phyloP scores from a whole-genome alignment of 2,888 invertebrate species.

The Lymantria dispar region DNA sequence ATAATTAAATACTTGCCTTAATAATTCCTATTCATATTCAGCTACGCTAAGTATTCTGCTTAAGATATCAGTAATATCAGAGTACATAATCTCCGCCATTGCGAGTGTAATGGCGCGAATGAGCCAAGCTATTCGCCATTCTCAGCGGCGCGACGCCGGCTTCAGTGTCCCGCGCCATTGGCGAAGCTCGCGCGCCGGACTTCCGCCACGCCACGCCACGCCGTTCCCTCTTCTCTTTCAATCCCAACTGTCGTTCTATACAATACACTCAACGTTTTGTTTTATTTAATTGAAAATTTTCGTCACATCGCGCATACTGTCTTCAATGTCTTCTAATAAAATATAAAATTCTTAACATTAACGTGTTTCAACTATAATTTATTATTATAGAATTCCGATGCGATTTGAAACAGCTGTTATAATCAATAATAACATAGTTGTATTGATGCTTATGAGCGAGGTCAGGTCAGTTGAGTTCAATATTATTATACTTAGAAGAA shows the following conservation, averaged over 20 bases:
- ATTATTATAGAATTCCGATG: slow-evolving; percentile 7
- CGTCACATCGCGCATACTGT: no score
- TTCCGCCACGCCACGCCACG: slow-evolving; percentile 54
- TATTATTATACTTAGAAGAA: no score
- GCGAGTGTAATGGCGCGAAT: slow-evolving; percentile 51
- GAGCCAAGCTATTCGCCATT: slow-evolving; percentile 39
- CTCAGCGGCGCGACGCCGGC: slow-evolving; percentile 30
- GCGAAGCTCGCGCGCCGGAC: slow-evolving; percentile 54
- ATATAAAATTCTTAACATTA: slow-evolving; percentile 1
- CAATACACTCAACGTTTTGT: slow-evolving; percentile 64
- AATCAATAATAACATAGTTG: slow-evolving; percentile 8
- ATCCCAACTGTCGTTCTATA: slow-evolving; percentile 50
- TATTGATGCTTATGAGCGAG: not conserved
- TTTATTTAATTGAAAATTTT: slow-evolving; percentile 77
- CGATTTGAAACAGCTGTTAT: slow-evolving; percentile 5
- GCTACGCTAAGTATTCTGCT: slow-evolving; percentile 1
- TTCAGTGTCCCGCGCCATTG: slow-evolving; percentile 35
- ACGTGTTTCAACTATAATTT: slow-evolving; percentile 33
- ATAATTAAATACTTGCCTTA: not conserved
- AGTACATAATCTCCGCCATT: slow-evolving; percentile 52
- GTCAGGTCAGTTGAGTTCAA: no score
- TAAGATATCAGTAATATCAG: slow-evolving; percentile 50
- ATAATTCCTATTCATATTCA: not conserved
- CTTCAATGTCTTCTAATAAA: slow-evolving; percentile 43
- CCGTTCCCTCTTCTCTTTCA: slow-evolving; percentile 43